Evolutionary conservation across 2,888 invertebrate species (phyloP), one percentile per base, ranked within the genome.

Genomic region (Limulus polyphemus): DNA sequence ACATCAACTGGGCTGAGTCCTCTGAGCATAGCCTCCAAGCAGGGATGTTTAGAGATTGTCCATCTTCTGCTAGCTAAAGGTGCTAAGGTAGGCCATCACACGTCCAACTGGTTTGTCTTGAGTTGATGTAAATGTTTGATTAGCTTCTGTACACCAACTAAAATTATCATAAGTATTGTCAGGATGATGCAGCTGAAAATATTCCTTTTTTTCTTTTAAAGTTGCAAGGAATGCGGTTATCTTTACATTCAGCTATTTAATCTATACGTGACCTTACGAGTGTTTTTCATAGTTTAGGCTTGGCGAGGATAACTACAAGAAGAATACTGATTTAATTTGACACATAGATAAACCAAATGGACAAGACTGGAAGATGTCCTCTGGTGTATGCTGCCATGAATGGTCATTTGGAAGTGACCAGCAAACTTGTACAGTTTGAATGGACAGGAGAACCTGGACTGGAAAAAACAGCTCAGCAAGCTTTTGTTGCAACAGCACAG

Each of bases 1-100:
- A 92, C 93, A 70, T 89, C 87, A 65, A 87, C 88, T 74, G 94
- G 94, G 16, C 87, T 88, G 74, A 88, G 91, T 0, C 88, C 95
- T 0, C 78, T 97, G 56, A 87, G 90, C 59, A 79, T 92, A 67
- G 92, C 95, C 0, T 88, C 93, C 60, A 84, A 87, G 70, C 83
- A 85, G 69, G 95, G 95, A 7, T 92, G 94, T 72, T 85, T 88
- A 68, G 93, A 95, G 75, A 75, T 80, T 63, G 76, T 79, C 10
- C 73, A 74, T 84, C 87, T 69, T 85, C 88, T 71, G 80, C 73
- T 78, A 60, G 71, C 76, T 49, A 71, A 75, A 55, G 76, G 77
- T 60, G 79, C 80, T 10, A 72, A 74, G 73, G 68, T 77, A 32
- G 74, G 32, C 32, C 32, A 32, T 32, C 7, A 7, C 32, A 32